These are phyloP conservation scores for Carassius carassius DNA, from an alignment of 2,113 vertebrate genomes.

Conservation along the genomic window DNA sequence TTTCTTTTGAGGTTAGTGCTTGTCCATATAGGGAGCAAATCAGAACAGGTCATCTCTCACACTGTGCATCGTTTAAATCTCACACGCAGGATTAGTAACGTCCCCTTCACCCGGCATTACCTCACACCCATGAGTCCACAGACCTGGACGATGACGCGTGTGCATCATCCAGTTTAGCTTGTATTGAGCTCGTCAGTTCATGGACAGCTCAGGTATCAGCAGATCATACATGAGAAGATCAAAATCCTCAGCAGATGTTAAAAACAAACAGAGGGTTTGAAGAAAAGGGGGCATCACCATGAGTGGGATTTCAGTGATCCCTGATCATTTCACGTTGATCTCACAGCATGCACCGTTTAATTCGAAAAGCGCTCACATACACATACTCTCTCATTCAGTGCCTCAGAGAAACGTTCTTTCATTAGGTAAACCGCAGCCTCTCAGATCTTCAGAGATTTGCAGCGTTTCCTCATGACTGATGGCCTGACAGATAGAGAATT, in stretches of 20 bases:
- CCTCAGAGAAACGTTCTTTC: background rate
- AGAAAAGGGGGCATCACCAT: background rate
- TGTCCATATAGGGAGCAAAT: background rate
- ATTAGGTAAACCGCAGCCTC: slow-evolving; percentile 34
- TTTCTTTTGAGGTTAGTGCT: slow-evolving; percentile 16
- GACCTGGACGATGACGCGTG: background rate
- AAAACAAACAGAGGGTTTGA: background rate
- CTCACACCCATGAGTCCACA: slow-evolving; percentile 1
- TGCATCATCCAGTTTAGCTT: background rate
- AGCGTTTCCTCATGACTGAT: slow-evolving; percentile 40
- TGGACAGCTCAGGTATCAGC: background rate
- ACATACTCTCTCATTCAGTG: background rate
- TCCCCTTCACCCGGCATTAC: slow-evolving; percentile 7
- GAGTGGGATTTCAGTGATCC: background rate
- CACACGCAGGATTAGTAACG: slow-evolving; percentile 9
- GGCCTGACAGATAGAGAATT: slow-evolving; percentile 17
- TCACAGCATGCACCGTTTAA: background rate
- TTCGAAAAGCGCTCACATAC: background rate
- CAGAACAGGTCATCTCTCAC: slow-evolving; percentile 28
- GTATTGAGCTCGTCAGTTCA: background rate
- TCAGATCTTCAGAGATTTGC: slow-evolving; percentile 14
- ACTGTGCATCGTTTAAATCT: slow-evolving; percentile 21
- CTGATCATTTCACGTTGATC: background rate
- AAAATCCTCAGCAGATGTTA: background rate
- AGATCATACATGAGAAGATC: background rate